phyloP scores from a whole-genome alignment of 2,797 vertebrate species.

The Pyrrhura leucotis region DNA sequence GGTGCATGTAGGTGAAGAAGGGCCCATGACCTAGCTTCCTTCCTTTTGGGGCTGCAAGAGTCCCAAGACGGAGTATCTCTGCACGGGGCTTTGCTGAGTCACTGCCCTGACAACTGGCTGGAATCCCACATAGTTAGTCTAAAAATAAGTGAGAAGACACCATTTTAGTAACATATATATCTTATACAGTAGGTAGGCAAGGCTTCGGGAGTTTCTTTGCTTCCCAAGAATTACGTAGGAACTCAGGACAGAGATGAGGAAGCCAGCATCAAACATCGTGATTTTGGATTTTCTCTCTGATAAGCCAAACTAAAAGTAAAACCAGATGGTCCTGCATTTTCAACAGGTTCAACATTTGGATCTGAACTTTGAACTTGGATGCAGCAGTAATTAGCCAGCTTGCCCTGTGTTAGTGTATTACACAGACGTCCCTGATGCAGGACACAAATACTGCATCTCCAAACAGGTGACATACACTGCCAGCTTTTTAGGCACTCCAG shows the following conservation, averaged over 20 bases:
- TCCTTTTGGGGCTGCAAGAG: not conserved
- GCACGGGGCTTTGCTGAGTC: not conserved
- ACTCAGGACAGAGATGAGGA: not conserved
- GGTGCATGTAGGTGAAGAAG: not conserved
- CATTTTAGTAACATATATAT: not conserved
- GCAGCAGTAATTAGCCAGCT: not conserved
- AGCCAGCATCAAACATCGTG: not conserved
- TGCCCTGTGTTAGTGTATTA: not conserved
- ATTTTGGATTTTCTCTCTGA: not conserved
- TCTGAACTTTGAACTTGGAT: not conserved
- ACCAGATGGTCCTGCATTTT: not conserved
- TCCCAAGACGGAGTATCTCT: not conserved
- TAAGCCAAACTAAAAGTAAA: not conserved
- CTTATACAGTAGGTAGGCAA: not conserved
- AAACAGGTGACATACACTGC: fast-evolving
- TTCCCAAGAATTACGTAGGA: not conserved
- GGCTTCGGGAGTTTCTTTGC: not conserved
- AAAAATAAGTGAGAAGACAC: slow-evolving; percentile 1
- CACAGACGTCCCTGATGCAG: not conserved
- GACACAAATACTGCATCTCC: not conserved
- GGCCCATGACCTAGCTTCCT: fast-evolving
- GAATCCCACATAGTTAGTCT: not conserved
- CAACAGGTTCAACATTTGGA: not conserved
- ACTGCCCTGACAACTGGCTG: not conserved
- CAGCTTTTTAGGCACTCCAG: not conserved